These are phyloP conservation scores for Oreocharis arfaki DNA, from an alignment of 2,113 vertebrate species.

Conservation along the genomic window DNA sequence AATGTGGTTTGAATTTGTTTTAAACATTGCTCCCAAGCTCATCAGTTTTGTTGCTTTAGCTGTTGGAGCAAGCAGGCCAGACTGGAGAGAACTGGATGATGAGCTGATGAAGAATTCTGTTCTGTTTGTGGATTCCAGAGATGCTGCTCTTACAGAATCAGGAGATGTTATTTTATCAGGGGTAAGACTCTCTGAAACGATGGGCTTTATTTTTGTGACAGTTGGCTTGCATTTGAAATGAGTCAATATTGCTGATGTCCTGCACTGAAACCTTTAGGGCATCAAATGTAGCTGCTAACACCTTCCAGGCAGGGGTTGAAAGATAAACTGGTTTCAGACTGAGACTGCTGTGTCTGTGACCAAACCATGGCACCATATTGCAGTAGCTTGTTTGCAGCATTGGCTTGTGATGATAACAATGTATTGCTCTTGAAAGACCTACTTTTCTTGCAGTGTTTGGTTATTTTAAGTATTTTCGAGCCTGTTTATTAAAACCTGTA, in stretches of 20 bases:
- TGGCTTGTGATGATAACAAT: neutral
- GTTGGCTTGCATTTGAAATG: neutral
- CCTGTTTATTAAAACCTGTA: neutral
- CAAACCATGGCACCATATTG: neutral
- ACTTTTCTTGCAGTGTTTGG: neutral
- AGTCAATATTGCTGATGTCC: neutral
- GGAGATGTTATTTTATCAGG: constrained; percentile 90
- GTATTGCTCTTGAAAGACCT: neutral
- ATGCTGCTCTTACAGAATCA: constrained; percentile 83
- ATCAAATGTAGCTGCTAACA: neutral
- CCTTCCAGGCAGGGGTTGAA: neutral
- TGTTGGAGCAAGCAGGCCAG: constrained; percentile 87
- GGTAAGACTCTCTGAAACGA: constrained; percentile 62
- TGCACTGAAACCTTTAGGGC: neutral
- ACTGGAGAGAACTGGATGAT: constrained; percentile 92
- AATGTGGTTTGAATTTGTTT: neutral
- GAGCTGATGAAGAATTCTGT: constrained; percentile 81
- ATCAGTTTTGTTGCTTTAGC: constrained; percentile 67
- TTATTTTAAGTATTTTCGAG: neutral
- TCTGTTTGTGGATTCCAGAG: constrained; percentile 88
- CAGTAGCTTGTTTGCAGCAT: neutral
- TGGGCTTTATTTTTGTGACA: neutral
- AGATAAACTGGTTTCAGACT: neutral
- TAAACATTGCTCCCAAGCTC: neutral
- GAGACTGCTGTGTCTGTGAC: neutral